phyloP scores from a whole-genome alignment of 2,797 vertebrate species.

The Epinephelus malabaricus region DNA sequence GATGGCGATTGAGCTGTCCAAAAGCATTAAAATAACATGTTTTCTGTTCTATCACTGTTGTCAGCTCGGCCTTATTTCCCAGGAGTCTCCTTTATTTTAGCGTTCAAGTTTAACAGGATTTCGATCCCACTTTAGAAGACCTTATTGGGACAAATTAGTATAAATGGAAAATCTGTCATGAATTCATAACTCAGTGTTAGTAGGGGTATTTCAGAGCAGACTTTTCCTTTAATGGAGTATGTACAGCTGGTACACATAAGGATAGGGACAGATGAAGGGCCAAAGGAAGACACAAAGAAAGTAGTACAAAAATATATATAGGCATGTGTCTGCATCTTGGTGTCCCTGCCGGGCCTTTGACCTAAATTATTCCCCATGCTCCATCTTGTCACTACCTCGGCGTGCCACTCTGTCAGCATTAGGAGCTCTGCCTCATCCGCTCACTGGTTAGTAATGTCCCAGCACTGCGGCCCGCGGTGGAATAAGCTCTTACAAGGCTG shows the following conservation, averaged over 20 bases:
- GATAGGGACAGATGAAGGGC: not conserved
- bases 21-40: slow-evolving; percentile 64
- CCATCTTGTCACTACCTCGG: slow-evolving; percentile 43
- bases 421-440: slow-evolving; percentile 59
- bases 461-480: slow-evolving; percentile 60
- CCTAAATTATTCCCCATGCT: slow-evolving; percentile 65
- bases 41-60: slow-evolving; percentile 49
- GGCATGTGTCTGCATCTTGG: slow-evolving; percentile 18
- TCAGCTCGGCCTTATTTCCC: slow-evolving; percentile 66
- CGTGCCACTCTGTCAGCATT: slow-evolving; percentile 66
- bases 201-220: slow-evolving; percentile 27
- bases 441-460: slow-evolving; percentile 64
- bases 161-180: slow-evolving; percentile 52
- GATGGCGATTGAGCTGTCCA: slow-evolving; percentile 67
- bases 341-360: slow-evolving; percentile 61
- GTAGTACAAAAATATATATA: not conserved
- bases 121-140: slow-evolving; percentile 42
- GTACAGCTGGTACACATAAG: slow-evolving; percentile 5
- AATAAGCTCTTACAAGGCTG: slow-evolving; percentile 64
- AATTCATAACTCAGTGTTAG: slow-evolving; percentile 25
- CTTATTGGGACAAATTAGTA: slow-evolving; percentile 51
- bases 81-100: slow-evolving; percentile 47
- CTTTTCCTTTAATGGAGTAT: slow-evolving; percentile 23
- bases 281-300: slow-evolving; percentile 14
- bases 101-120: slow-evolving; percentile 53